Evolutionary conservation across 2,888 invertebrate species (phyloP).

Genomic region (Oscheius sp.): DNA sequence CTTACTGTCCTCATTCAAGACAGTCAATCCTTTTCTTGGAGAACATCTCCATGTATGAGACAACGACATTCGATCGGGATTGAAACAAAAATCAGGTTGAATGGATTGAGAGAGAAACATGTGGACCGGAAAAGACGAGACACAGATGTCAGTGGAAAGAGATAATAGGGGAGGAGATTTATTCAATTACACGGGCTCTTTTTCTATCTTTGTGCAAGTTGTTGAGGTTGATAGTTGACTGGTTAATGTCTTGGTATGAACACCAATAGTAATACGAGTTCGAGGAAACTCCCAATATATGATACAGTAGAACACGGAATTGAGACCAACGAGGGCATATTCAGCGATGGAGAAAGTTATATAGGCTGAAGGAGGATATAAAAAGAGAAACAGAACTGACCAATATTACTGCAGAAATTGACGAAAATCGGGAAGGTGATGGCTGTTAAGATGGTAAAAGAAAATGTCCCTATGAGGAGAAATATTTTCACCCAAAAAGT

Average conservation of each 20-base stretch:
- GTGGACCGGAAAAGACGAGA: background rate
- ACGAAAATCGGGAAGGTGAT: conserved; percentile 19
- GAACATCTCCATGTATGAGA: background rate
- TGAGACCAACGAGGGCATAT: conserved; percentile 61
- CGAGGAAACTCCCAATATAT: conserved; percentile 59
- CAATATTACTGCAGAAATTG: conserved; percentile 2
- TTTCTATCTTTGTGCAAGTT: background rate
- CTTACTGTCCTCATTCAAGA: background rate
- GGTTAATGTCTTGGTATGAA: conserved; percentile 4
- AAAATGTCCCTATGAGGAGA: conserved; percentile 54
- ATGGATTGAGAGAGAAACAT: background rate
- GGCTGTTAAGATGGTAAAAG: conserved; percentile 59
- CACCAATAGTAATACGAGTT: conserved; percentile 45
- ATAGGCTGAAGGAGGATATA: conserved; percentile 63
- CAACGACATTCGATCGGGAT: background rate
- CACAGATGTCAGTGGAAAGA: background rate
- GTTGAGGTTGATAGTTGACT: no score
- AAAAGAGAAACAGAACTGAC: conserved; percentile 8
- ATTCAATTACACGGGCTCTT: background rate
- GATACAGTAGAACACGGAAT: conserved; percentile 60
- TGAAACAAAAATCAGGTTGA: background rate
- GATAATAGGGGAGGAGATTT: background rate
- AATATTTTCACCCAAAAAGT: conserved; percentile 60
- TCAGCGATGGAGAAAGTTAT: conserved; percentile 63
- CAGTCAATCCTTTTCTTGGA: background rate